A percentile compares a stretch with the other conserved stretches of the same genome.
Conservation (phyloP, 2,888 invertebrate species). For the Dysmachus trigonus region DNA sequence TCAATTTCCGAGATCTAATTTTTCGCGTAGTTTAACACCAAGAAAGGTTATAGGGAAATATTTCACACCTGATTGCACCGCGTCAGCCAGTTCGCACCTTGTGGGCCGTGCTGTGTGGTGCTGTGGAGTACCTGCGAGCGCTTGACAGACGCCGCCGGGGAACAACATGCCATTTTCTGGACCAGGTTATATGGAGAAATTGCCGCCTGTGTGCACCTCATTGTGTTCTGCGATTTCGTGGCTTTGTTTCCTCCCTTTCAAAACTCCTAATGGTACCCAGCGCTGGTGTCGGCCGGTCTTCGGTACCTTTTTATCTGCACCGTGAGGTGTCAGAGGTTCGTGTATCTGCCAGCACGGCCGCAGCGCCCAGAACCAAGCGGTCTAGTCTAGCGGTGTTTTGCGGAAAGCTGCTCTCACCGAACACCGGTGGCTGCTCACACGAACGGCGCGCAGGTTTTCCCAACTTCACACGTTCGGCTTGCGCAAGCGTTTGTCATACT, state of each 20-base stretch:
- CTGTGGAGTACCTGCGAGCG: background rate
- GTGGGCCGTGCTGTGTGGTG: background rate
- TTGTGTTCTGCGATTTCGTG: conserved; percentile 12
- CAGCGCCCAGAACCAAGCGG: background rate
- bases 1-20: conserved; percentile 40
- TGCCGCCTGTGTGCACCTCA: background rate
- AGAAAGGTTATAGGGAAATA: conserved; percentile 25
- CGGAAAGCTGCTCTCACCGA: background rate
- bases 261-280: conserved; percentile 11
- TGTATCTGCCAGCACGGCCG: background rate
- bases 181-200: conserved; percentile 29
- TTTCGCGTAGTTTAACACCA: conserved; percentile 42
- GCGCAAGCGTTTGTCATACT: background rate
- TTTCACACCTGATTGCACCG: conserved; percentile 42
- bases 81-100: background rate
- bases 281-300: background rate
- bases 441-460: background rate
- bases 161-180: background rate
- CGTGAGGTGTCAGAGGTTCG: conserved; percentile 24
- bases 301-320: conserved; percentile 23
- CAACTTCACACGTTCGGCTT: conserved; percentile 13
- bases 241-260: conserved; percentile 20
- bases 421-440: background rate
- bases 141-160: background rate
- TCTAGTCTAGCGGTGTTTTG: background rate